Evolutionary conservation across 2,797 vertebrate species (phyloP), one percentile per base, ranked within the genome.

Genomic region (Huso huso): DNA sequence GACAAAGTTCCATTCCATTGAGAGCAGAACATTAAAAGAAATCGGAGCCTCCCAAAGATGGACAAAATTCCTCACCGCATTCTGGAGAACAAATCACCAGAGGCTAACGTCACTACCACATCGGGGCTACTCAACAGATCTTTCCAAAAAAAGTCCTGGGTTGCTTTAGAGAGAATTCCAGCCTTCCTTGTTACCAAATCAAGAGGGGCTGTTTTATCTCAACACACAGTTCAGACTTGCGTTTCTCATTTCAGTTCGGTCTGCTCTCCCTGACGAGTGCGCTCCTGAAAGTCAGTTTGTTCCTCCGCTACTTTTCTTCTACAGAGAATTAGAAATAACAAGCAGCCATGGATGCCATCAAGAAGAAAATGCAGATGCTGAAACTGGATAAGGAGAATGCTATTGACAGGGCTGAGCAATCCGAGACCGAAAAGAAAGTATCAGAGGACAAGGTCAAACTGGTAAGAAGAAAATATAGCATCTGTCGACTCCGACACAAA

Each of bases 301-400:
- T 8, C 9, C 50, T 64, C 72, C 70, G 57, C n/a, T 7, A 55
- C 62, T 68, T 72, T 62, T 63, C 68, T 12, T 10, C 48, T 59
- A 64, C 37, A 49, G 18, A 10, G 51, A 6, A 51, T 6, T 61
- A 48, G n/a, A 13, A 75, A 64, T 48, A 74, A 66, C 69, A 65
- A 15, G 66, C 79, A 73, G 85, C 76, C 83, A 95, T 96, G 94
- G 94, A 95, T 79, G 94, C 94, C 87, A 95, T 96, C 88, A 96
- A 96, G 90, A 96, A 95, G 88, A 95, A 95, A 81, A 95, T 96
- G 94, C 94, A 95, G 86, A 96, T 97, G 95, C 84, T 96, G 77
- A 97, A 97, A 79, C 75, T 97, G 83, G 95, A 97, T 84, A 97
- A 97, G 87, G 95, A 97, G 87, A 97, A 95, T 37, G 93, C 94